Evolutionary conservation across 2,797 vertebrate genomes (phyloP).

Genomic region (Sphenodon punctatus): DNA sequence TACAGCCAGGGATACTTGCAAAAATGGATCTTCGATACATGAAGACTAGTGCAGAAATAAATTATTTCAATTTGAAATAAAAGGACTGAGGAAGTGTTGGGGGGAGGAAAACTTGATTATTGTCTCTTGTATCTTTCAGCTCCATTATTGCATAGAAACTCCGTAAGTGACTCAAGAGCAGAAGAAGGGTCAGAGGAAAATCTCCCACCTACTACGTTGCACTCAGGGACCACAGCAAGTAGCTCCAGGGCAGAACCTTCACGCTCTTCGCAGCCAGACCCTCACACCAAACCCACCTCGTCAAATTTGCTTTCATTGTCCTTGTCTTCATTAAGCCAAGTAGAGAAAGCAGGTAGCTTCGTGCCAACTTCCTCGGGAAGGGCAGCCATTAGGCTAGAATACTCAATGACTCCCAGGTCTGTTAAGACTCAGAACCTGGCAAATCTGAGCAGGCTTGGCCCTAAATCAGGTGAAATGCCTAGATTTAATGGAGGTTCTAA

Average conservation of each 20-base stretch:
- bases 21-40: not conserved
- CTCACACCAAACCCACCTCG: slow-evolving; percentile 9
- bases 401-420: slow-evolving; percentile 50
- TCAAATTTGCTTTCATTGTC: slow-evolving; percentile 25
- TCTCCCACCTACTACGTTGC: slow-evolving; percentile 36
- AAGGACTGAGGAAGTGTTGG: accelerated
- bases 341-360: slow-evolving; percentile 45
- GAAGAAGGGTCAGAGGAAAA: slow-evolving; percentile 51
- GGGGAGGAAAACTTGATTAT: not conserved
- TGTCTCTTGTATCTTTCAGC: slow-evolving; percentile 69
- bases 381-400: slow-evolving; percentile 49
- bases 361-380: slow-evolving; percentile 13
- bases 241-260: slow-evolving; percentile 48
- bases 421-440: slow-evolving; percentile 54
- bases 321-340: slow-evolving; percentile 18
- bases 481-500: slow-evolving; percentile 37
- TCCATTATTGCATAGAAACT: slow-evolving; percentile 61
- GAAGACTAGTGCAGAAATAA: not conserved
- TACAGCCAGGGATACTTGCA: not conserved
- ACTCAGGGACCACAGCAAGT: slow-evolving; percentile 61
- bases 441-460: not conserved
- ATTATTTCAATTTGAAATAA: not conserved
- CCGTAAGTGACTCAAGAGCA: slow-evolving; percentile 37
- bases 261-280: slow-evolving; percentile 32
- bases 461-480: slow-evolving; percentile 8